phyloP scores from a whole-genome alignment of 92 coral and sea anemone genomes.

The Umimayanthus chanpuru region DNA sequence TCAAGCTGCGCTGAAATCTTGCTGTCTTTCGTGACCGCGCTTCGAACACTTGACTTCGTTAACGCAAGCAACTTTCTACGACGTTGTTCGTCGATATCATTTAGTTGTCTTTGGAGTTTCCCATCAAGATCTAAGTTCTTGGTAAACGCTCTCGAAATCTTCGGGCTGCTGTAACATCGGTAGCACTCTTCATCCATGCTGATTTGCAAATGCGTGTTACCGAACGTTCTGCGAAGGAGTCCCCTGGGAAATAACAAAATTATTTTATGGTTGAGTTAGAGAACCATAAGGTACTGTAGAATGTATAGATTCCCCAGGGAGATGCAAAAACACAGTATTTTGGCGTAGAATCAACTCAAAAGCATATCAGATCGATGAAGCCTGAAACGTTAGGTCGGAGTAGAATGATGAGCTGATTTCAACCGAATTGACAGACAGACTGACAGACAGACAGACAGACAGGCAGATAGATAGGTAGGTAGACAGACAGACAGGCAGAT shows the following conservation, averaged over 20 bases:
- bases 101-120: not conserved
- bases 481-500: no score
- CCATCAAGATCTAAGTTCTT: not conserved
- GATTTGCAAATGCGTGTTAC: not conserved
- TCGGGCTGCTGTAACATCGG: slow-evolving; percentile 21
- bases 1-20: not conserved
- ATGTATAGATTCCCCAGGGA: not conserved
- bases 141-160: slow-evolving; percentile 19
- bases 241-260: not conserved
- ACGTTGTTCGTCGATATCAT: slow-evolving; percentile 1
- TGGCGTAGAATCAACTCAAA: no score
- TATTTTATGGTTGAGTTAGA: not conserved
- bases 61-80: not conserved
- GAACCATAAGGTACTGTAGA: not conserved
- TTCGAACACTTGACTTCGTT: not conserved
- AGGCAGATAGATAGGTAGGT: no score
- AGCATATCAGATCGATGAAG: no score
- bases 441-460: no score
- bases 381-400: not conserved
- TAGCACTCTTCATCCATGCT: not conserved
- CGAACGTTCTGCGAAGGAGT: not conserved
- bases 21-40: not conserved
- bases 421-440: no score
- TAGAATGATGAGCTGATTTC: not conserved
- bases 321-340: not conserved